These are phyloP conservation scores for Erithacus rubecula DNA, from an alignment of 2,797 vertebrate species.

Conservation along the genomic window DNA sequence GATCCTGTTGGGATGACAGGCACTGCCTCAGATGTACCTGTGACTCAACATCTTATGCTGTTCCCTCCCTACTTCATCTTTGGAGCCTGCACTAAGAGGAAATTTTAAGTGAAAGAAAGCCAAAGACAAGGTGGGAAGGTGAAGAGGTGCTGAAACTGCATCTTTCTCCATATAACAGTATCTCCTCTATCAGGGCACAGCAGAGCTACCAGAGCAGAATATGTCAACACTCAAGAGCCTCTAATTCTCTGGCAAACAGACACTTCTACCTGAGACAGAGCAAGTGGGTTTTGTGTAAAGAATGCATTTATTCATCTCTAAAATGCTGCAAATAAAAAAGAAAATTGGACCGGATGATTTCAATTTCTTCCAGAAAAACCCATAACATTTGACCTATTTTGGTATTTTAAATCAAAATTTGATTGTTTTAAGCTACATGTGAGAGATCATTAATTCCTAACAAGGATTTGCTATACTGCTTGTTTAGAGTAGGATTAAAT, in stretches of 20 bases:
- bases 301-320: background rate
- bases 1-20: background rate
- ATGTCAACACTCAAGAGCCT: background rate
- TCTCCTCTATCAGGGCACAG: background rate
- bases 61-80: background rate
- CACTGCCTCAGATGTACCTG: fast-evolving
- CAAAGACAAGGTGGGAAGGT: background rate
- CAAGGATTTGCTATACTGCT: conserved; percentile 24
- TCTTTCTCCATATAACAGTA: background rate
- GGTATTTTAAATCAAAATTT: conserved; percentile 21
- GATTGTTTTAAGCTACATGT: conserved; percentile 30
- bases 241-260: background rate
- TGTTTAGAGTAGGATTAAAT: conserved; percentile 38
- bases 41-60: background rate
- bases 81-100: background rate
- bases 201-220: background rate
- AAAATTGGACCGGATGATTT: background rate
- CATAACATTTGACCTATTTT: background rate
- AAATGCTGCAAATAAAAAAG: conserved; percentile 37
- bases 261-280: background rate
- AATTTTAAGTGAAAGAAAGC: background rate
- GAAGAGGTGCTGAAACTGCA: background rate
- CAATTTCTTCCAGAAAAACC: conserved; percentile 3
- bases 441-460: conserved; percentile 34
- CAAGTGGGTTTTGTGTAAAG: background rate